Evolutionary conservation across 2,113 vertebrate species (phyloP).

Genomic region (Delphinus delphis): DNA sequence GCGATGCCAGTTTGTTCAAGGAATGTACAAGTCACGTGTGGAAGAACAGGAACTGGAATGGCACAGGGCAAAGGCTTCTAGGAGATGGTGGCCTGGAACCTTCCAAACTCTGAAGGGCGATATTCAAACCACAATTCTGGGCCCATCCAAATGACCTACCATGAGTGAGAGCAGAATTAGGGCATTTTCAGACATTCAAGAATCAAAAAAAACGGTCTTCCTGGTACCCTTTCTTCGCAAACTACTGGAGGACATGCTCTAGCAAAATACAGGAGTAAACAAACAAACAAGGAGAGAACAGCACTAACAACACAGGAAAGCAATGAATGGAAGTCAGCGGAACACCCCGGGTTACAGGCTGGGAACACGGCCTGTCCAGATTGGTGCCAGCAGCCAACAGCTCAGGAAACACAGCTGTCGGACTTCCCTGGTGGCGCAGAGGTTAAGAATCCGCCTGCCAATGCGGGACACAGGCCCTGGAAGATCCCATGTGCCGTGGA

Average conservation of each 20-base stretch:
- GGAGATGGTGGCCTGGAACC: neutral
- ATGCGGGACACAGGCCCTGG: no score
- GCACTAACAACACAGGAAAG: neutral
- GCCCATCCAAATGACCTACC: neutral
- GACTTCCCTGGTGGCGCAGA: neutral
- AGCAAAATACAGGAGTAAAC: neutral
- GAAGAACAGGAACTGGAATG: neutral
- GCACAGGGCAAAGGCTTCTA: neutral
- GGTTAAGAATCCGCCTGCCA: no score
- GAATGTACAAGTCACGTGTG: accelerated
- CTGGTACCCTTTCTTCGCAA: neutral
- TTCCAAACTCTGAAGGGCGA: neutral
- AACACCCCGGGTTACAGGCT: neutral
- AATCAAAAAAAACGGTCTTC: neutral
- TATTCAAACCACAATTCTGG: neutral
- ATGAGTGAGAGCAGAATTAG: neutral
- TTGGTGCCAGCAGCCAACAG: accelerated
- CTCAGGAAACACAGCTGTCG: neutral
- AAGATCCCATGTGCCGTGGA: no score
- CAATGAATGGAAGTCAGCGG: neutral
- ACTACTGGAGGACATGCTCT: neutral
- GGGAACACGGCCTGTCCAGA: neutral
- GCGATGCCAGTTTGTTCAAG: accelerated
- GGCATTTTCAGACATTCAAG: neutral
- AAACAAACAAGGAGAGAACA: neutral